These are phyloP conservation scores for Heliconius hewitsoni DNA, from an alignment of 1,140 invertebrate genomes.

Conservation along the genomic window DNA sequence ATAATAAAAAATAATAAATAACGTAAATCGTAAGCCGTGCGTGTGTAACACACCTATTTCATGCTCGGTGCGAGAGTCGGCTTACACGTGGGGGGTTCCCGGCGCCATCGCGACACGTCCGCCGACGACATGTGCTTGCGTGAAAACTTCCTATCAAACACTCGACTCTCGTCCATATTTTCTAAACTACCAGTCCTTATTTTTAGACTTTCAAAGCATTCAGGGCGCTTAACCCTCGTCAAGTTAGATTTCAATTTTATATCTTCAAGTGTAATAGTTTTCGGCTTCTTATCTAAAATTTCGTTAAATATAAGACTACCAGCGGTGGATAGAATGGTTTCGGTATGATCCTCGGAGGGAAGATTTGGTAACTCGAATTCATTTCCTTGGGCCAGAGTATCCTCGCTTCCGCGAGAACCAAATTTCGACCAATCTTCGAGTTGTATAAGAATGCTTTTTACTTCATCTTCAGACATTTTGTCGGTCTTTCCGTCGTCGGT, in stretches of 20 bases:
- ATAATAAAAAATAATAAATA: constrained; percentile 33
- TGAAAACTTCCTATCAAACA: constrained; percentile 43
- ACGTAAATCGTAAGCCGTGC: constrained; percentile 41
- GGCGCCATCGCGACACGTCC: constrained; percentile 55
- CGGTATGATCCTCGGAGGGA: constrained; percentile 66
- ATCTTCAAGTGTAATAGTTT: constrained; percentile 67
- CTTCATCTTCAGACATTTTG: constrained; percentile 80
- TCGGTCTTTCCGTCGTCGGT: constrained; percentile 58
- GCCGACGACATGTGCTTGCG: constrained; percentile 48
- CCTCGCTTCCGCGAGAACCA: constrained; percentile 74
- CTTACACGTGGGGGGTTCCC: constrained; percentile 82
- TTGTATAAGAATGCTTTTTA: constrained; percentile 82
- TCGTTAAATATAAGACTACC: constrained; percentile 63
- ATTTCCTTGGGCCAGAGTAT: constrained; percentile 73
- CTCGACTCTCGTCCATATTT: constrained; percentile 39
- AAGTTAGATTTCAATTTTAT: constrained; percentile 65
- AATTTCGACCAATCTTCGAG: constrained; percentile 83
- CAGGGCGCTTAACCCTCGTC: constrained; percentile 45
- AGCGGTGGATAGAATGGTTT: constrained; percentile 43
- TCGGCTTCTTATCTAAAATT: constrained; percentile 67
- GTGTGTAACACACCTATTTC: constrained; percentile 72
- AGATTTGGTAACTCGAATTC: constrained; percentile 72
- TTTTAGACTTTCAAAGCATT: constrained; percentile 16
- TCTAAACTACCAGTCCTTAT: constrained; percentile 54
- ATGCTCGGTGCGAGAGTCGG: constrained; percentile 64